These are phyloP conservation scores for Perizoma affinitatum DNA, from an alignment of 2,888 invertebrate species.

Conservation along the genomic window DNA sequence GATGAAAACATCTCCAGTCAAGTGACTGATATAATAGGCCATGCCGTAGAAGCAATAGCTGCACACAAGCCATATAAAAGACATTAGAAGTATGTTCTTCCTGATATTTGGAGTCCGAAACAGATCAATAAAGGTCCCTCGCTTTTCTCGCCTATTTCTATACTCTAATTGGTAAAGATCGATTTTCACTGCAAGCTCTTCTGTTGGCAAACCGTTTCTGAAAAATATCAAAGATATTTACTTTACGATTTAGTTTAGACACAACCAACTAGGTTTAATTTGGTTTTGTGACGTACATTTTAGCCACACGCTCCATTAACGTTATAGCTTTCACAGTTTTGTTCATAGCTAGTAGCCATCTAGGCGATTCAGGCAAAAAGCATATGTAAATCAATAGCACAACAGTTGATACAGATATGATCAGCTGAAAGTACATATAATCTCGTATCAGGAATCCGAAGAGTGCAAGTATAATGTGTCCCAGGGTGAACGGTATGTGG, in stretches of 20 bases:
- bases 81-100: constrained; percentile 87
- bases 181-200: constrained; percentile 65
- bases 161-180: constrained; percentile 59
- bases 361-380: constrained; percentile 90
- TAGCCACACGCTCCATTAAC: constrained; percentile 87
- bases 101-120: constrained; percentile 87
- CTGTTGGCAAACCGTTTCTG: constrained; percentile 70
- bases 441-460: constrained; percentile 86
- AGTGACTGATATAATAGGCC: constrained; percentile 89
- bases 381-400: constrained; percentile 87
- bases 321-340: constrained; percentile 84
- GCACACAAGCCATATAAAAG: constrained; percentile 90
- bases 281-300: constrained; percentile 54
- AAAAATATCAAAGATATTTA: constrained; percentile 35
- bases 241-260: too few relatives aligned
- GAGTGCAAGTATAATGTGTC: constrained; percentile 85
- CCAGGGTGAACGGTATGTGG: constrained; percentile 87
- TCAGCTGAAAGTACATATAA: constrained; percentile 86
- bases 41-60: constrained; percentile 91
- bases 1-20: constrained; percentile 90
- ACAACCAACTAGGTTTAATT: not conserved
- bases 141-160: constrained; percentile 45
- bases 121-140: constrained; percentile 84
- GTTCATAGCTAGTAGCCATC: constrained; percentile 89
- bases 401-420: constrained; percentile 82